phyloP scores from a whole-genome alignment of 2,888 invertebrate species.

The Nasonia oneida region DNA sequence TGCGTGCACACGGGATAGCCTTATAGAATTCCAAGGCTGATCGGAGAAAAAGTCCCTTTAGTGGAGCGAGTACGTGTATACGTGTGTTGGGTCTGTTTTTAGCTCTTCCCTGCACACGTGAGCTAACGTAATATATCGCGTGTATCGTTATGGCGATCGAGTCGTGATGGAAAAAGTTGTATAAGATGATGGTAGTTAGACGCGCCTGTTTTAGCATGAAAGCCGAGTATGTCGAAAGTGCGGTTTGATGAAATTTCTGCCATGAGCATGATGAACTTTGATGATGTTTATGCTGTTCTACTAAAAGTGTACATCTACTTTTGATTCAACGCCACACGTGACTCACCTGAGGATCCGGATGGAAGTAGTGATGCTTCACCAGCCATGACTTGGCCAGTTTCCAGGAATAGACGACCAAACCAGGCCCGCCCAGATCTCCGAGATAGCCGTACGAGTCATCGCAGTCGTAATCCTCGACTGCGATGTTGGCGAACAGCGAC shows the following conservation, averaged over 20 bases:
- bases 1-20: background rate
- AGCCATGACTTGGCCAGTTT: conserved; percentile 87
- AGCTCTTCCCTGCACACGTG: background rate
- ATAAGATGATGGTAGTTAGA: background rate
- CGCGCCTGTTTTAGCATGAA: background rate
- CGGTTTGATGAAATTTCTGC: background rate
- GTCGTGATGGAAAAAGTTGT: background rate
- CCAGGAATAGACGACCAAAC: conserved; percentile 89
- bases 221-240: background rate
- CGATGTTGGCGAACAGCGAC: conserved; percentile 88
- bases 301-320: no score
- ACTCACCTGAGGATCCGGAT: conserved; percentile 83
- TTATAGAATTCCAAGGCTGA: conserved; percentile 24
- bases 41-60: conserved; percentile 26
- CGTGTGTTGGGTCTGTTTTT: background rate
- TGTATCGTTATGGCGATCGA: background rate
- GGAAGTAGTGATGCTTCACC: conserved; percentile 86
- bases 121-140: background rate
- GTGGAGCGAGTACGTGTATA: background rate
- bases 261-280: background rate
- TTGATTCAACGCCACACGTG: background rate
- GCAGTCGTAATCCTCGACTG: conserved; percentile 88
- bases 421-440: conserved; percentile 86
- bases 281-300: background rate
- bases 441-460: conserved; percentile 87